Evolutionary conservation across 2,113 vertebrate genomes (phyloP), one percentile per base, ranked within the genome.

Genomic region (Calcarius ornatus): DNA sequence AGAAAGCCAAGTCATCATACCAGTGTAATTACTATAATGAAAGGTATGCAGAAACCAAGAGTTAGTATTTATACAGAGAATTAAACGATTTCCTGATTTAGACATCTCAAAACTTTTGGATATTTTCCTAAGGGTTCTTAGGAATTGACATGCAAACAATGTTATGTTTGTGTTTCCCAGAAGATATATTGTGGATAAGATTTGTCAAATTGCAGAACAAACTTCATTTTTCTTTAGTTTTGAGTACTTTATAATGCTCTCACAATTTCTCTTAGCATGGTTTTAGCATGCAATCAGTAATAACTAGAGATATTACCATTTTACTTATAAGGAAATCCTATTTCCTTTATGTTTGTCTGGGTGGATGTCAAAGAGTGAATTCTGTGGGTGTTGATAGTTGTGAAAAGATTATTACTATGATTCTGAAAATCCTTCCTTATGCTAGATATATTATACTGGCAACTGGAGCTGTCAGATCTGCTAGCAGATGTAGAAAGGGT

Each of bases 361-460:
- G 37, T 50, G 47, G 51, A 71, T 95, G 89, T 92, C 93, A 95
- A 80, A 86, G 90, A 93, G 86, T 73, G 75, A 89, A 59, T 95
- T 96, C 82, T 6, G 59, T 94, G 86, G 82, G 65, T 90, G 90
- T 95, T 96, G 90, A 94, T 96, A 79, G 77, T 89, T 84, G 88
- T 89, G 86, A 93, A 92, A 95, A 94, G 92, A 96, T 97, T 96
- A 97, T 95, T 94, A 94, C 87, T 92, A 40, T 90, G 92, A 94
- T 96, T 96, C 77, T 89, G 84, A 91, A 93, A 94, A 86, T 92
- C 72, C 72, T 95, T 96, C 76, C 51, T 90, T 94, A 70, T 90
- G 81, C 50, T 65, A 70, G 70, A 83, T 90, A 33, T 30, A 68
- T 94, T 94, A 90, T 88, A 60, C 63, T 92, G 57, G 89, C 80